A percentile compares a stretch with the other conserved stretches of the same genome.
Conservation (phyloP, 2,113 vertebrate species). For the Phalacrocorax carbo region DNA sequence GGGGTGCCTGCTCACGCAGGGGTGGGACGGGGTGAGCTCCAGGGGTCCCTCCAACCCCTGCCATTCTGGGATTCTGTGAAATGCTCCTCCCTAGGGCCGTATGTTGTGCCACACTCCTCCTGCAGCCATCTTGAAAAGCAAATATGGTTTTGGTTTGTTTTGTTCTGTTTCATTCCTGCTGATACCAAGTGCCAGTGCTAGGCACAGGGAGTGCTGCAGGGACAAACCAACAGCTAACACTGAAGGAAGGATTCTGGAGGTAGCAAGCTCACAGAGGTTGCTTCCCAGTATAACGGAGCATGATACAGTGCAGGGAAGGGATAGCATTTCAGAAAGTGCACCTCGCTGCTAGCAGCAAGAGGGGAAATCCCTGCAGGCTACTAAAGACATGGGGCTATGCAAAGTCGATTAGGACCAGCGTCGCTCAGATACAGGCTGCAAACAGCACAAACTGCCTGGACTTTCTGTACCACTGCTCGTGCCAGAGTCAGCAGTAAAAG, state of each 20-base stretch:
- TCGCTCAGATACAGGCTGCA: background rate
- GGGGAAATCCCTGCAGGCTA: background rate
- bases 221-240: background rate
- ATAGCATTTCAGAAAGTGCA: background rate
- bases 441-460: background rate
- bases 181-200: conserved; percentile 15
- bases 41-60: too few relatives aligned
- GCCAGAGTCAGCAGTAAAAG: background rate
- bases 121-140: conserved; percentile 21
- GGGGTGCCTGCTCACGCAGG: too few relatives aligned
- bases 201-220: background rate
- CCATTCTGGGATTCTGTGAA: too few relatives aligned
- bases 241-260: background rate
- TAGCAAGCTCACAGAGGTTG: background rate
- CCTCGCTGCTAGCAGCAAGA: background rate
- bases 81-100: background rate
- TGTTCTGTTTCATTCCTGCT: background rate
- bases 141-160: background rate
- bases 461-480: background rate
- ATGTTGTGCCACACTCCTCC: conserved; percentile 20
- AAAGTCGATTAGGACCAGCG: background rate
- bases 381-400: background rate
- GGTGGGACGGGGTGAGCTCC: too few relatives aligned
- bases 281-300: background rate
- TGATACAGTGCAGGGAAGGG: background rate